Conservation (phyloP, 2,888 invertebrate genomes). For the Eristalis arbustorum region DNA sequence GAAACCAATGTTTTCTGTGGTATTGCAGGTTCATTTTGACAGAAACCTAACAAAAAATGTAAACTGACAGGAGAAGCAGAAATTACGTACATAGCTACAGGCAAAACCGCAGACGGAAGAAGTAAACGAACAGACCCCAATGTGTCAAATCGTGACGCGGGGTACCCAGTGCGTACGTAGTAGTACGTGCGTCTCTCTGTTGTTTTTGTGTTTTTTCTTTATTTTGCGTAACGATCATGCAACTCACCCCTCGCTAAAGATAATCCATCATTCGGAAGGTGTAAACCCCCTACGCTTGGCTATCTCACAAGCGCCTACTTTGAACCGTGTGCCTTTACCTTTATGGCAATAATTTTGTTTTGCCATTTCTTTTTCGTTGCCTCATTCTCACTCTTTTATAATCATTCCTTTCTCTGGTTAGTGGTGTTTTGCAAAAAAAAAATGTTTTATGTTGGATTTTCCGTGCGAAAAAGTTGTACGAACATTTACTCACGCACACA, state of each 20-base stretch:
- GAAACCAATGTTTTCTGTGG: background rate
- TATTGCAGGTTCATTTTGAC: background rate
- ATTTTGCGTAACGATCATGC: background rate
- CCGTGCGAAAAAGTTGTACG: conserved; percentile 53
- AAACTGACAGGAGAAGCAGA: background rate
- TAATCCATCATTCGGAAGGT: background rate
- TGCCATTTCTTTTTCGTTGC: background rate
- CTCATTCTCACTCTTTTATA: conserved; percentile 23
- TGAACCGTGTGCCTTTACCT: conserved; percentile 18
- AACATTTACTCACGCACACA: conserved; percentile 1
- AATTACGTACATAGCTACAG: background rate
- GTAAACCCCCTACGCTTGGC: background rate
- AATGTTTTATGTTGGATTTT: conserved; percentile 20
- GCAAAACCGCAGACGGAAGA: background rate
- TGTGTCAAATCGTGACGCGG: background rate
- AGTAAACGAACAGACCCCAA: background rate
- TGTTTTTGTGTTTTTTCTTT: background rate
- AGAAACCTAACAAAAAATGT: background rate
- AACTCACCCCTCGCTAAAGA: background rate
- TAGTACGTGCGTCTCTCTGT: background rate
- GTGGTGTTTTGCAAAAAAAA: conserved; percentile 15
- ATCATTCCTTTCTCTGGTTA: background rate
- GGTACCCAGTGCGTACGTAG: background rate
- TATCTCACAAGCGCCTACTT: background rate
- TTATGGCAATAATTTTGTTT: conserved; percentile 35